Evolutionary conservation across 1,140 invertebrate genomes (phyloP), one percentile per base, ranked within the genome.

Genomic region (Diorhabda sublineata): DNA sequence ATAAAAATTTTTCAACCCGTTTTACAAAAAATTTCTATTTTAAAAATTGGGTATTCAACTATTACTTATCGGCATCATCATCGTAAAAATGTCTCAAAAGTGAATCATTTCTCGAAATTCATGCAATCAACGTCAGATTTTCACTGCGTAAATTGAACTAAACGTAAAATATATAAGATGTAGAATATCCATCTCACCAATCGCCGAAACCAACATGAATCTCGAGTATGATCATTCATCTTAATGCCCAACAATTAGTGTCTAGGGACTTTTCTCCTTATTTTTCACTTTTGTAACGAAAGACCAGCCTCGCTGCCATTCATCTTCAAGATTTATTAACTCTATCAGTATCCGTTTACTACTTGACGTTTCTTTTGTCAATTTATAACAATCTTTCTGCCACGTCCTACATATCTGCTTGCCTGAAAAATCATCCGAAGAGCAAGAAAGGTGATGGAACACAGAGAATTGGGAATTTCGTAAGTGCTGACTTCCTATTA

Each of bases 291-390:
- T 71, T 66, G 69, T 68, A 74, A 75, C 71, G 71, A 75, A 74
- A 74, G 70, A 73, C 70, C 71, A 57, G 62, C 67, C 43, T 6
- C 9, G 42, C n/a, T 45, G 60, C 69, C 67, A 71, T 75, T 75
- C 73, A 75, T 75, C 74, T 73, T 71, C 66, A 63, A 74, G 71
- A 74, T 74, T 74, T 74, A 74, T 74, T 73, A 72, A 69, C 61
- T 69, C 68, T 73, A 70, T 73, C 71, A 65, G 62, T 45, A 64
- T 66, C 69, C 69, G 67, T 71, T 72, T 70, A 74, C 73, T 71
- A 67, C 69, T 69, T 66, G 71, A 73, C 67, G 64, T 64, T 56
- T 68, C 43, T 73, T 70, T 73, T 68, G 66, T 66, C 71, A 63
- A 69, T 73, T 74, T 73, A 71, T 74, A 73, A 74, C 71, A 73